Conservation (phyloP, 2,797 vertebrate genomes). For the Chelon labrosus region DNA sequence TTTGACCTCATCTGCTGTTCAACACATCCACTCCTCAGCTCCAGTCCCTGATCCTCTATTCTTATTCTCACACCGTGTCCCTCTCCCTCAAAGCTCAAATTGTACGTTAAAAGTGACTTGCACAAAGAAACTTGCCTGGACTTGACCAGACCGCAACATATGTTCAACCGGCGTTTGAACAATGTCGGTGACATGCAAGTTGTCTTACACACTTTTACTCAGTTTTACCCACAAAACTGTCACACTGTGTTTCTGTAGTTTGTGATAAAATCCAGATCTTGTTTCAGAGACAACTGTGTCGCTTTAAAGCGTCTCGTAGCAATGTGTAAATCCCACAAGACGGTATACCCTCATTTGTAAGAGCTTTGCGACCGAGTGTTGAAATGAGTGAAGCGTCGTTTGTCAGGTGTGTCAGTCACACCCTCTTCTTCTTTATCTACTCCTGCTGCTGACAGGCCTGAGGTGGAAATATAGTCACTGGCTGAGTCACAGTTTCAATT, state of each 20-base stretch:
- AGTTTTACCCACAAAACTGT: too few relatives aligned
- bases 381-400: constrained; percentile 25
- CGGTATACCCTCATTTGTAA: neutral
- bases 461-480: neutral
- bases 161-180: constrained; percentile 22
- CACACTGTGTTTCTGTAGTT: neutral
- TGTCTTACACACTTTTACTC: neutral
- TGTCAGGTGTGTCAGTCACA: constrained; percentile 50
- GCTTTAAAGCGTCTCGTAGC: neutral
- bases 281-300: neutral
- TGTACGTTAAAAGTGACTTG: constrained; percentile 12
- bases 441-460: neutral
- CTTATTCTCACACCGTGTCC: neutral
- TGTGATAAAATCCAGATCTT: neutral
- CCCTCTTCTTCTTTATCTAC: constrained; percentile 34
- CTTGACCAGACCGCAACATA: constrained; percentile 21
- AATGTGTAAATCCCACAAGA: constrained; percentile 16
- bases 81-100: neutral
- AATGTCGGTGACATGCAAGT: constrained; percentile 1
- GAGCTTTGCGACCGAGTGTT: constrained; percentile 13
- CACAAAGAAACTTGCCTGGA: constrained; percentile 22
- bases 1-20: neutral
- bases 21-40: neutral
- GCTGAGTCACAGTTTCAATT: constrained; percentile 43
- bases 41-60: neutral